These are phyloP conservation scores for Rhagoletis pomonella DNA, from an alignment of 1,140 invertebrate species.

Conservation along the genomic window DNA sequence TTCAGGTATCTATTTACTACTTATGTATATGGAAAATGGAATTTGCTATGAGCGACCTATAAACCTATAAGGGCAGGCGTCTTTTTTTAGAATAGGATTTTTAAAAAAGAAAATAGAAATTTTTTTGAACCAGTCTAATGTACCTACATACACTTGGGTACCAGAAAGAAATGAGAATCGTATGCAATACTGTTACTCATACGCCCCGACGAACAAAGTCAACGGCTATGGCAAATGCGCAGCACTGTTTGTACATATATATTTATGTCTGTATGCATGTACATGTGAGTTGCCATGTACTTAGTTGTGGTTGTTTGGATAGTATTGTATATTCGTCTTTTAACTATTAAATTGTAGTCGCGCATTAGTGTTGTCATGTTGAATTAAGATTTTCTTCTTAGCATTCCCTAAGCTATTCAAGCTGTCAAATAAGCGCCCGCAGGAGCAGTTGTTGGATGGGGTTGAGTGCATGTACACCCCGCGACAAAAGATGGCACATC, in stretches of 20 bases:
- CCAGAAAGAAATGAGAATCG: background rate
- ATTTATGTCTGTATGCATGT: background rate
- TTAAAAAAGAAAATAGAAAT: too few relatives aligned
- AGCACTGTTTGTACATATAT: too few relatives aligned
- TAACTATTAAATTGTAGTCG: slow-evolving; percentile 44
- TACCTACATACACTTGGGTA: too few relatives aligned
- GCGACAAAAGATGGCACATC: too few relatives aligned
- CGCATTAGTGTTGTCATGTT: slow-evolving; percentile 52
- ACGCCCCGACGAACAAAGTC: background rate
- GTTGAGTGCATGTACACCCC: too few relatives aligned
- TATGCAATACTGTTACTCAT: slow-evolving; percentile 28
- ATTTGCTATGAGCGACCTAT: too few relatives aligned
- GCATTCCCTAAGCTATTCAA: slow-evolving; percentile 35
- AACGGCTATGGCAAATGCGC: background rate
- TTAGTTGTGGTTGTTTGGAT: background rate
- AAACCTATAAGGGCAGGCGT: too few relatives aligned
- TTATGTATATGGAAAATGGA: too few relatives aligned
- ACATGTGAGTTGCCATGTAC: background rate
- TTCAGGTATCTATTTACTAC: too few relatives aligned
- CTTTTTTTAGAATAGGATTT: too few relatives aligned
- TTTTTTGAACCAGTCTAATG: too few relatives aligned
- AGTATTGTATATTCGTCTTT: background rate
- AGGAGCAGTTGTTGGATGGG: background rate
- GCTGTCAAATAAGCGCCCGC: slow-evolving; percentile 27
- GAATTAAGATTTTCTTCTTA: slow-evolving; percentile 46